Evolutionary conservation across 2,113 vertebrate genomes (phyloP).

Genomic region (Numida meleagris): DNA sequence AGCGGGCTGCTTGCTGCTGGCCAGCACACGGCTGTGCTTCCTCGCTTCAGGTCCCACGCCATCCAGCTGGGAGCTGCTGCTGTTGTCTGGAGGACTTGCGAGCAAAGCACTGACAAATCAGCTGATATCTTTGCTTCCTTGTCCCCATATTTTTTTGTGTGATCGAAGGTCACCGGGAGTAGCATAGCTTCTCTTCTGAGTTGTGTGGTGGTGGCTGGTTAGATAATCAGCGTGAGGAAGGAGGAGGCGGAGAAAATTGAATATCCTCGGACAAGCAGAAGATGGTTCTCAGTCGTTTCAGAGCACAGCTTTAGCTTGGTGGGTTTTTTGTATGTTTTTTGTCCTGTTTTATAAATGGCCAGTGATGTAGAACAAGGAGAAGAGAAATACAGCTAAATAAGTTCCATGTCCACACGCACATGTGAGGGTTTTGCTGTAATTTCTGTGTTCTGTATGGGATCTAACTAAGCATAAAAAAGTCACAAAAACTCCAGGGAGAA

Average conservation of each 20-base stretch:
- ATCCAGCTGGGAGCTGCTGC: background rate
- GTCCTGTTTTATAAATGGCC: background rate
- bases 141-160: background rate
- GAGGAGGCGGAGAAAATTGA: conserved; percentile 13
- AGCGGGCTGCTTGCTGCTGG: background rate
- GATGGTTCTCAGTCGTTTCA: background rate
- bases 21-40: background rate
- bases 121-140: background rate
- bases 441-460: background rate
- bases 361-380: background rate
- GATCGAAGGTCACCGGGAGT: background rate
- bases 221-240: conserved; percentile 24
- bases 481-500: conserved; percentile 12
- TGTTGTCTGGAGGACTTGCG: background rate
- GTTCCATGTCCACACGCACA: background rate
- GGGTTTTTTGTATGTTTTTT: background rate
- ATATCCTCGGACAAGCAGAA: background rate
- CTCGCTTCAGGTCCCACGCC: no score
- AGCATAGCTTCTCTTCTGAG: background rate
- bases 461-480: background rate
- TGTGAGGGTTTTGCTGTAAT: background rate
- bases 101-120: background rate
- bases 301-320: background rate
- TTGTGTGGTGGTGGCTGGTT: conserved; percentile 21
- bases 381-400: background rate